These are phyloP conservation scores for Linnaemya vulpina DNA, from an alignment of 2,888 invertebrate genomes.

Conservation along the genomic window DNA sequence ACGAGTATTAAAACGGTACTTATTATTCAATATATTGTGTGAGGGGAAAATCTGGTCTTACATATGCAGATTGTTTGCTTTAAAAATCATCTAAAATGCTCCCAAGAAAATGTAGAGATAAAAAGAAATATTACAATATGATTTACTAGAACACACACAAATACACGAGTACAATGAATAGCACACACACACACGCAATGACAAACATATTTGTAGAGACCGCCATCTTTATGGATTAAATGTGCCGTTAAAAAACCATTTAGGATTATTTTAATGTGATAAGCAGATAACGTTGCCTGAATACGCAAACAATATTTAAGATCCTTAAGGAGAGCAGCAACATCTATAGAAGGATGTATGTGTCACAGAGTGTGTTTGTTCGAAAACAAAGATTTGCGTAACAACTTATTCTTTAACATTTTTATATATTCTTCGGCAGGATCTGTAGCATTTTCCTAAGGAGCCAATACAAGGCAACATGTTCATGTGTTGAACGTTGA, in stretches of 20 bases:
- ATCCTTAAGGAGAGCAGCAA: conserved; percentile 30
- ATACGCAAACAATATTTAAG: conserved; percentile 80
- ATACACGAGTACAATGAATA: background rate
- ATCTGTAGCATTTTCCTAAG: conserved; percentile 2
- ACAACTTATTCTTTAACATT: conserved; percentile 47
- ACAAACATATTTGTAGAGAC: conserved; percentile 66
- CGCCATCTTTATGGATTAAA: conserved; percentile 75
- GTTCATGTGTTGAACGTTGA: conserved; percentile 19
- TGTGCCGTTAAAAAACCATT: conserved; percentile 81
- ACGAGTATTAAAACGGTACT: background rate
- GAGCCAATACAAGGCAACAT: background rate
- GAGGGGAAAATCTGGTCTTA: background rate
- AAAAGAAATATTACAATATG: conserved; percentile 34
- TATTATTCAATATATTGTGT: conserved; percentile 36
- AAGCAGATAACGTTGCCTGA: conserved; percentile 79
- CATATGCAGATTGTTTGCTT: conserved; percentile 46
- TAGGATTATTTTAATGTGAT: conserved; percentile 82
- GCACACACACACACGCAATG: background rate
- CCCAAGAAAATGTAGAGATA: conserved; percentile 14
- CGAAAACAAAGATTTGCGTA: conserved; percentile 64
- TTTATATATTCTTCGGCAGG: conserved; percentile 2
- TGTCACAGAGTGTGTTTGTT: background rate
- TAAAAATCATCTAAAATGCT: conserved; percentile 30
- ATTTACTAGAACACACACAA: conserved; percentile 24
- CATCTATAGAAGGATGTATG: background rate